Percentiles rank a stretch among this genome's conserved stretches.
phyloP scores from a whole-genome alignment of 2,113 vertebrate genomes.

The Phaethornis superciliosus region DNA sequence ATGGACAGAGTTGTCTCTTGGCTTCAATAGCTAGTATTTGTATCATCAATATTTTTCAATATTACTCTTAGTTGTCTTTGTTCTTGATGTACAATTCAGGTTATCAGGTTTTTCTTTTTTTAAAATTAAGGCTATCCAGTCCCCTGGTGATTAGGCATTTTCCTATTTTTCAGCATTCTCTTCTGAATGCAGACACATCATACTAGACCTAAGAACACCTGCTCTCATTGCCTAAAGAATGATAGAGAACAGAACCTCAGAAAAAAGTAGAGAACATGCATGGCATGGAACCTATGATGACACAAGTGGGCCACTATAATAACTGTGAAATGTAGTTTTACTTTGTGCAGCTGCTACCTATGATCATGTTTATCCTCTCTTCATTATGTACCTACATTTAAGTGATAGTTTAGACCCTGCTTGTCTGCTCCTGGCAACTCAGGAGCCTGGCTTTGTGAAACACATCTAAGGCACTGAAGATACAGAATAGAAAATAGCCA shows the following conservation, averaged over 20 bases:
- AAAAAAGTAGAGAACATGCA: background rate
- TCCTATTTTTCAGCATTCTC: background rate
- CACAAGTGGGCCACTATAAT: background rate
- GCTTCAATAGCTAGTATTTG: background rate
- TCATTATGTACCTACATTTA: constrained; percentile 55
- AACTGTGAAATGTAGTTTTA: background rate
- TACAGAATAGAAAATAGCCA: background rate
- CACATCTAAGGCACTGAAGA: constrained; percentile 2
- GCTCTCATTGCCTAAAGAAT: background rate
- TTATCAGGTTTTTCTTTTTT: background rate
- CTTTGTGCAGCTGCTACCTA: constrained; percentile 40
- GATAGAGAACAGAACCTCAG: background rate
- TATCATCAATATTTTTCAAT: background rate
- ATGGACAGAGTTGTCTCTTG: background rate
- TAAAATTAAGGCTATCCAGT: background rate
- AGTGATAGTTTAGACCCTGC: constrained; percentile 50
- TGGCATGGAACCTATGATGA: background rate
- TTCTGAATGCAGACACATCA: background rate
- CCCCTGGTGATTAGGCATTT: background rate
- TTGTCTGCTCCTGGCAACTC: constrained; percentile 46
- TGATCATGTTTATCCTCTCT: constrained; percentile 35
- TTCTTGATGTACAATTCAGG: background rate
- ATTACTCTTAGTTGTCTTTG: background rate
- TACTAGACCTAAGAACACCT: background rate
- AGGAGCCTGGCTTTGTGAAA: constrained; percentile 42